Evolutionary conservation across 2,888 invertebrate genomes (phyloP), one percentile per base, ranked within the genome.

Genomic region (Herminia tarsipennalis): DNA sequence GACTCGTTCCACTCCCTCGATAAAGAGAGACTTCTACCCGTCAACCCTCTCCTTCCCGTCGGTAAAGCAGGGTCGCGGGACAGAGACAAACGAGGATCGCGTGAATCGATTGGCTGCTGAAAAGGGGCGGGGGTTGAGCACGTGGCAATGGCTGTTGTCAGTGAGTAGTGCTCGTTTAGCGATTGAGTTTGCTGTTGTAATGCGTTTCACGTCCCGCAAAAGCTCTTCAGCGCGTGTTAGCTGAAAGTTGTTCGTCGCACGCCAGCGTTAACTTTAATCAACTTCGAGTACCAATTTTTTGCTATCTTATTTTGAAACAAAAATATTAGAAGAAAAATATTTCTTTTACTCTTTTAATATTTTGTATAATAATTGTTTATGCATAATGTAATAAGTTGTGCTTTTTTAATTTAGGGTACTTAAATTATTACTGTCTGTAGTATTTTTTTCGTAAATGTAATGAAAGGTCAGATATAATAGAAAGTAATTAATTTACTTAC

Each of bases 401-500:
- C 13, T 27, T 30, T 24, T 32, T 33, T 3, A 20, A 16, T 10
- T 33, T 10, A 14, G 8, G 3, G 17, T 10, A 20, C 14, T 27
- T 16, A 10, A 21, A 33, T 4, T 5, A 1, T 8, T 21, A 5
- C 20, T 14, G 12, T 6, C 12, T 5, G n/a, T 21, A 5, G 2
- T 4, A 12, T 4, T 20, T 1, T 2, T 13, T 3, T 20, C 13
- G n/a, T 1, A 0, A 8, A 8, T 1, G 10, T 18, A 6, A 6
- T 9, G 1, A 10, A 25, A 17, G 6, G 6, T 8, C 22, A 37
- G 20, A 20, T 28, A 36, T 40, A 30, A 41, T 14, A 9, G 12
- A 13, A 28, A 24, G 2, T n/a, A n/a, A n/a, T n/a, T n/a, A n/a
- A 34, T 2, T 8, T 9, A 92, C 95, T 95, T 76, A 97, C 97